Evolutionary conservation across 2,113 vertebrate genomes (phyloP), one percentile per base, ranked within the genome.

Genomic region (Promerops cafer): DNA sequence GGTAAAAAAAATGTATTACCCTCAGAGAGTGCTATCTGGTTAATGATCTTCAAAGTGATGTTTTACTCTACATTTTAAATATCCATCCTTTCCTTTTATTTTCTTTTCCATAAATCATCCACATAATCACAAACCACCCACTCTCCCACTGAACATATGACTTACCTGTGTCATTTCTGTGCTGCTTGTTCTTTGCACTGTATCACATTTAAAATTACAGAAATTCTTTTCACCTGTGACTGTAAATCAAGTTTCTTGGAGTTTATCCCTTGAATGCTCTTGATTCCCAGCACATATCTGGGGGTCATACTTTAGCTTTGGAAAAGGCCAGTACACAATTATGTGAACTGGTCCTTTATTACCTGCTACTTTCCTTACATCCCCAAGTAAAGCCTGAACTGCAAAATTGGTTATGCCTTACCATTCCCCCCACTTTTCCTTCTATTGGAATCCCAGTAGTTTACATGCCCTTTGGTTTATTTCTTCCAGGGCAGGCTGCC

Each of bases 341-440:
- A 23, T 13, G 15, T 24, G 13, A 57, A 7, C 16, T 9, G 18
- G 22, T 50, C 68, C 50, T 39, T n/a, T 39, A 66, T 28, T 28
- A 52, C 21, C 35, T 2, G 1, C 16, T 83, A 1, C 33, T 74
- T 66, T 35, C 44, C 40, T 78, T 52, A 37, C 35, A 82, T 23
- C 30, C 26, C 45, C n/a, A 89, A 69, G 33, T 28, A 60, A 87
- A 91, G 31, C 28, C 15, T n/a, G 35, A 94, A 33, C 20, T 57
- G 39, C 44, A 80, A 24, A 83, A 78, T 0, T 21, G 5, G 31
- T 47, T 31, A 50, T 88, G 89, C 70, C 97, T 98, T 93, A 99
- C 98, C 98, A 63, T 96, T 98, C 39, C 98, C 98, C 53, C 98
- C 98, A 52, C 60, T 98, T 83, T 98, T 97, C 78, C 97, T 98